Base-by-base conservation (phyloP, 2,797 vertebrate species). In the Ara ararauna region DNA sequence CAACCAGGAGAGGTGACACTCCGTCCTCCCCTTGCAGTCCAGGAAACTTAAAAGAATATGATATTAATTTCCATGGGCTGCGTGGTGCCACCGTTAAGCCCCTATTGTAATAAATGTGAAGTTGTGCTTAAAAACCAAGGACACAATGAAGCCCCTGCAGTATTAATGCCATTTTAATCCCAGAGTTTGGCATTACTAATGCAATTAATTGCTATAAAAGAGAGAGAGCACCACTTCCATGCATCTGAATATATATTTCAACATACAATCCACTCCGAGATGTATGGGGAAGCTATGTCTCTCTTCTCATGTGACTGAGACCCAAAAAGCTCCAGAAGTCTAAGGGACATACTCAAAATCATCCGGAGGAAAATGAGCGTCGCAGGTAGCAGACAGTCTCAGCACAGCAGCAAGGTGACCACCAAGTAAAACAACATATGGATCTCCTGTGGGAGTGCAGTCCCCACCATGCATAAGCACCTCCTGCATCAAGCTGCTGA, bases 31-130 rank as follows among this genome's bases (percentile, higher is more conserved):
- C 56, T 71, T 90, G 85, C 71, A 82, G 87, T n/a, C 90, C 92
- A 88, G 95, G 80, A 93, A 90, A 95, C 94, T 92, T 96, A 65
- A 92, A 97, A 96, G 90, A 93, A 96, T 81, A 89, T 60, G 47
- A 77, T 89, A 95, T 96, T 96, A 93, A 96, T 97, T 97, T 93
- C 82, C 76, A 36, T 50, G 80, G 81, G 84, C 72, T 0, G 7
- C 0, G 0, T 53, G 42, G 51, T 94, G 40, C 90, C 48, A 53
- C 90, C 56, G 47, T 13, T 53, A 27, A 89, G 42, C 34, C 60
- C 44, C 79, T 61, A 7, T 38, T 85, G 60, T 87, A 50, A 32
- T 72, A 84, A 90, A 90, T 16, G 44, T 32, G n/a, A 66, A 96
- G 73, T 81, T 87, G 44, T 89, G 66, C 74, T 89, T 84, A 42